Base-by-base conservation (phyloP, 2,113 vertebrate genomes). In the Himantopus leucocephalus region DNA sequence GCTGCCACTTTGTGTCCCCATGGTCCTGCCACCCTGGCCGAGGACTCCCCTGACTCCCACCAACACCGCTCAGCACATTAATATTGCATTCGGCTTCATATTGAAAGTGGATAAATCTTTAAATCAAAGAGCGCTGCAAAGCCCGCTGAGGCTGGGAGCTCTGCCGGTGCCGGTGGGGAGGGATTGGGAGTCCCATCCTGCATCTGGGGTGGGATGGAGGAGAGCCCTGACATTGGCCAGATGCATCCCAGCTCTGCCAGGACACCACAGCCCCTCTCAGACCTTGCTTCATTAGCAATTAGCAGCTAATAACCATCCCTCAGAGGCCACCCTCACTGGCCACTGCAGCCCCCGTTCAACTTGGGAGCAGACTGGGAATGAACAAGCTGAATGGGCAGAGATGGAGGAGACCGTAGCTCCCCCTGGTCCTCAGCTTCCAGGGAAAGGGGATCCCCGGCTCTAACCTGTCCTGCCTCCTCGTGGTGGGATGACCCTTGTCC, bases 81-180 rank as follows among this genome's bases (percentile, higher is more conserved):
- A 93, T 94, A 86, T 84, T 96, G 48, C 68, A 84, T 84, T 71
- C 8, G 3, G 64, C 73, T 94, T 90, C 70, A 41, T 7, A 52
- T 14, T 75, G 74, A 19, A 89, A 95, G 83, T 22, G 37, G 64
- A 92, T 77, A 86, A 84, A 92, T 81, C 92, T 87, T 93, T 94
- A 93, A 95, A 85, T 86, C 67, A 63, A 88, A 81, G 75, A 55
- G 71, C 0, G 0, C 50, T 62, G 84, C 1, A 0, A 81, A 93
- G 78, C 6, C 6, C 0, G 7, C 35, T 37, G 41, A 74, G 68
- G 66, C 37, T 2, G 3, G 45, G 32, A 86, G 79, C 58, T 12
- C 34, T 92, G 60, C 32, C 7, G 9, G 73, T 55, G 52, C 41
- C 4, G 1, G 16, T 14, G 16, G 32, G 60, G 56, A 90, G 34